Conservation (phyloP, 2,113 vertebrate genomes). For the Actenoides lindsayi region DNA sequence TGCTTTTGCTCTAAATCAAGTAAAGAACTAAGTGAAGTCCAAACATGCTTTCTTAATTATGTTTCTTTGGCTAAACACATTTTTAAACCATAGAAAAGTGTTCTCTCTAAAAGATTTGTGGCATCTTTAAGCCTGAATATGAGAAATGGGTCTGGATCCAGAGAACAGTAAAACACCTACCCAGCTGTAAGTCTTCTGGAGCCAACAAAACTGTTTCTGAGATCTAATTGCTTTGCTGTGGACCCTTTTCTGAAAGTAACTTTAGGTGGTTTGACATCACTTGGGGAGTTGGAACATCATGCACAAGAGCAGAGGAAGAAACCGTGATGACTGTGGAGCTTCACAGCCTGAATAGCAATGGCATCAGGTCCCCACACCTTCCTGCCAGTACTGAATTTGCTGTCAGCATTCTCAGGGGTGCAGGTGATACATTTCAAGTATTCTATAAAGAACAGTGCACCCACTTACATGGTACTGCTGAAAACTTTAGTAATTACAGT, state of each 20-base stretch:
- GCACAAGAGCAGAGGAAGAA: neutral
- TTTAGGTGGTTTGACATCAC: neutral
- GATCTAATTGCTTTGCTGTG: neutral
- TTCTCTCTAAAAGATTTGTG: neutral
- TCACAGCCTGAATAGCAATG: neutral
- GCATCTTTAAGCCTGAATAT: neutral
- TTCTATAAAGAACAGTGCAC: neutral
- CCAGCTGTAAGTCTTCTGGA: neutral
- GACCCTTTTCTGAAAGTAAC: neutral
- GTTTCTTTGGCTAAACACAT: neutral
- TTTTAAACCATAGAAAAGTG: neutral
- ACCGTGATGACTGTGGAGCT: accelerated
- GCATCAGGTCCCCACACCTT: neutral
- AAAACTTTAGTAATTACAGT: constrained; percentile 63
- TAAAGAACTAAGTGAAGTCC: neutral
- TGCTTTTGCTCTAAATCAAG: neutral
- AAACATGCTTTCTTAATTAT: neutral
- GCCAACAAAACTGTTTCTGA: neutral
- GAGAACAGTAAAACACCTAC: neutral
- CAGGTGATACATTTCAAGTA: constrained; percentile 8
- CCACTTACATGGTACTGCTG: neutral
- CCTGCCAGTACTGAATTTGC: neutral
- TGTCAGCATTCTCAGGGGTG: neutral
- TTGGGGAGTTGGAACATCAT: neutral
- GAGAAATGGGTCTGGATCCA: neutral